These are phyloP conservation scores for Abrostola triplasia DNA, from an alignment of 2,888 invertebrate species.

Conservation along the genomic window DNA sequence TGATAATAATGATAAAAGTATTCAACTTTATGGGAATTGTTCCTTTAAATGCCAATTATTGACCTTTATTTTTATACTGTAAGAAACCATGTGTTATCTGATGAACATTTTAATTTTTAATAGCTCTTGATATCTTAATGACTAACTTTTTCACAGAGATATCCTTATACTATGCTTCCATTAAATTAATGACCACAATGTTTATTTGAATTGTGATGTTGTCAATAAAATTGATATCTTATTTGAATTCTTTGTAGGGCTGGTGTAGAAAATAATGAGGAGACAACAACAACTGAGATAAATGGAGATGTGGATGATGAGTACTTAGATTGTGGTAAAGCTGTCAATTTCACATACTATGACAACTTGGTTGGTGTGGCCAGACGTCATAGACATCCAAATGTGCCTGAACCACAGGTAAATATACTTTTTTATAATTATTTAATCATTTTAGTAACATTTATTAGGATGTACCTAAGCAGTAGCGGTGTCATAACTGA, in stretches of 20 bases:
- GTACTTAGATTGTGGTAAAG: constrained; percentile 94
- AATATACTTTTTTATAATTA: constrained; percentile 6
- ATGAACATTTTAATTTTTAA: too few species aligned
- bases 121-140: too few species aligned
- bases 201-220: background rate
- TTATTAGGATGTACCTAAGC: too few species aligned
- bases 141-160: too few species aligned
- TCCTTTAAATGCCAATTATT: too few species aligned
- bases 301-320: constrained; percentile 88
- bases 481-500: too few species aligned
- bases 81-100: too few species aligned
- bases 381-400: constrained; percentile 94
- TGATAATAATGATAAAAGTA: too few species aligned
- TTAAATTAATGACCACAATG: too few species aligned
- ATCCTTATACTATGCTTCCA: too few species aligned
- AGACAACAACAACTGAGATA: constrained; percentile 69
- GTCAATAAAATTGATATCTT: background rate
- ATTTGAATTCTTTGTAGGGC: constrained; percentile 63
- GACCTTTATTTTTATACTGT: too few species aligned
- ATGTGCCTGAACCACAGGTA: constrained; percentile 94
- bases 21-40: too few species aligned
- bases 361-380: constrained; percentile 96
- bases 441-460: background rate
- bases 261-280: constrained; percentile 77
- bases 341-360: constrained; percentile 96